Evolutionary conservation across 2,888 invertebrate genomes (phyloP).

Genomic region (Micropterix aruncella): DNA sequence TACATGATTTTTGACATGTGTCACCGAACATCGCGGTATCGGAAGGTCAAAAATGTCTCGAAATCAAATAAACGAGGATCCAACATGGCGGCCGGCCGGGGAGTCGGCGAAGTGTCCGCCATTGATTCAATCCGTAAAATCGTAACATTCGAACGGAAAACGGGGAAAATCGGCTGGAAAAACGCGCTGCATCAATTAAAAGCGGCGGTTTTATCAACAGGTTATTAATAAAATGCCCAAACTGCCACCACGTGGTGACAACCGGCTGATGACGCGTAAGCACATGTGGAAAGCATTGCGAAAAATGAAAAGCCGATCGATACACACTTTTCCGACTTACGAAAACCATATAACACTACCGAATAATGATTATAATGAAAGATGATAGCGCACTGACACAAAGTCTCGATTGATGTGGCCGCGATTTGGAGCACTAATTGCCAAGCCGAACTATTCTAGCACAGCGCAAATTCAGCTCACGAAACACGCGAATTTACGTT

Average conservation of each 20-base stretch:
- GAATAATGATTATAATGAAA: too few species aligned
- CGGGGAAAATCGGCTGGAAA: neutral
- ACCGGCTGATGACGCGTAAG: conserved; percentile 41
- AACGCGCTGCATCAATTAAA: neutral
- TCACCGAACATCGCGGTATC: conserved; percentile 7
- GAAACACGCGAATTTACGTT: neutral
- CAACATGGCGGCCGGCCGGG: conserved; percentile 9
- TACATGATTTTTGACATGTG: conserved; percentile 5
- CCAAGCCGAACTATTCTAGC: conserved; percentile 1
- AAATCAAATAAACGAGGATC: conserved; percentile 13
- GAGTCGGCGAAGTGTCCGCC: neutral
- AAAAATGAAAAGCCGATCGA: neutral
- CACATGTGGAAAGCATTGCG: conserved; percentile 14
- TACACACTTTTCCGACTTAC: too few species aligned
- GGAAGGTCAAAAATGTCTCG: neutral
- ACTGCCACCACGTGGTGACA: conserved; percentile 35
- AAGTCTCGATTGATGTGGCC: too few species aligned
- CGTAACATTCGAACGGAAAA: neutral
- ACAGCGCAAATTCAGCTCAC: conserved; percentile 1
- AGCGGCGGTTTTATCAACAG: too few species aligned
- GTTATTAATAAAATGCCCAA: too few species aligned
- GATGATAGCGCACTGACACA: too few species aligned
- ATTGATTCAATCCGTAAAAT: too few species aligned
- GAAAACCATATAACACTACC: too few species aligned
- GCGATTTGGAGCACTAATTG: too few species aligned